Evolutionary conservation across 2,797 vertebrate genomes (phyloP).

Genomic region (Takifugu ocellatus): DNA sequence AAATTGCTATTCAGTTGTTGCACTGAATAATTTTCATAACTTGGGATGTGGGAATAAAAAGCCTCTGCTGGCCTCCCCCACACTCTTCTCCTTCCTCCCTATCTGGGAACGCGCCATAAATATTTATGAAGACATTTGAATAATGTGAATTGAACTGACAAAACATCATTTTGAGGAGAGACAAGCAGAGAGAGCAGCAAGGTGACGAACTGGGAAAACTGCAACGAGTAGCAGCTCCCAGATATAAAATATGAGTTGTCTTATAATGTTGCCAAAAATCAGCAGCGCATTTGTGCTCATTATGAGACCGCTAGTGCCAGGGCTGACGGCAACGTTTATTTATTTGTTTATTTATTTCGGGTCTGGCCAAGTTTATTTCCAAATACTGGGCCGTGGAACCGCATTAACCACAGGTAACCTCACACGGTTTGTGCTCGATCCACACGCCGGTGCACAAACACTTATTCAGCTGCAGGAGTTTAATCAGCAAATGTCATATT

Average conservation of each 20-base stretch:
- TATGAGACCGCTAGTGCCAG: no score
- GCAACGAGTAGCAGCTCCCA: conserved; percentile 26
- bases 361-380: no score
- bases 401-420: no score
- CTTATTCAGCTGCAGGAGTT: no score
- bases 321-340: no score
- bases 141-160: conserved; percentile 68
- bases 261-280: not conserved
- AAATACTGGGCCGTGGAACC: no score
- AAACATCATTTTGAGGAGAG: conserved; percentile 58
- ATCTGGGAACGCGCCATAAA: conserved; percentile 50
- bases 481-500: no score
- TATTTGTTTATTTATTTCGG: no score
- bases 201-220: conserved; percentile 40
- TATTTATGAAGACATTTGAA: conserved; percentile 71
- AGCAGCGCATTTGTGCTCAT: no score
- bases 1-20: conserved; percentile 57
- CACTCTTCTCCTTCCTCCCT: conserved; percentile 26
- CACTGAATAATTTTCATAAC: conserved; percentile 59
- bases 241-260: conserved; percentile 18
- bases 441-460: no score
- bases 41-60: conserved; percentile 50
- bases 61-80: conserved; percentile 43
- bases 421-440: no score
- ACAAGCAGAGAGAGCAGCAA: conserved; percentile 41